Base-by-base conservation (phyloP, 2,888 invertebrate genomes). In the Thymelicus sylvestris region DNA sequence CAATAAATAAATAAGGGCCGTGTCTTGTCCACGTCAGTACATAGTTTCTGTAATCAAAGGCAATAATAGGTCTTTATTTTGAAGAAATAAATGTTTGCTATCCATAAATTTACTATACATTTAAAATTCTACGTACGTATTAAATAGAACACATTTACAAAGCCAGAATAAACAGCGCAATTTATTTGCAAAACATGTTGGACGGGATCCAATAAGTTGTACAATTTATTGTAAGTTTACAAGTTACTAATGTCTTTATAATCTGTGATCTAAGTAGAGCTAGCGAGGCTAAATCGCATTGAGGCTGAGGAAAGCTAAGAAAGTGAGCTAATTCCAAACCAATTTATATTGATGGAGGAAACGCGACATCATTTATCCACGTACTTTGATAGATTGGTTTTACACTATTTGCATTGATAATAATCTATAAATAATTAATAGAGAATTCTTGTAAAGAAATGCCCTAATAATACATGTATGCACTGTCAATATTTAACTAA, bases 301-400 rank as follows among this genome's bases (percentile, higher is more conserved):
- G 65, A 70, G 70, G 70, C 31, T 70, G 52, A 59, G 65, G 65
- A 70, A 70, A 70, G 70, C 44, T 60, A 70, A 19, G 69, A 70
- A 70, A 70, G 65, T 31, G 70, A 65, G 59, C 60, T 70, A 70
- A 70, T 65, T 65, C 24, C 50, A 31, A 70, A 52, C 50, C 50
- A 52, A 70, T 65, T 60, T 59, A 64, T 64, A 57, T 63, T 39
- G 64, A 52, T 57, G 13, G 57, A 69, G 68, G 63, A 69, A 63
- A 69, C 39, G 38, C 12, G 57, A 10, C 44, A 57, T 63, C 55
- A 69, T 69, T 63, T 63, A 55, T 55, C 15, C n/a, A 59, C 38
- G n/a, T 31, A 44, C 31, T 59, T 39, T 39, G n/a, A 59, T 59
- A 59, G 31, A 59, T 59, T 59, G 39, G 38, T 59, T 55, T 19